phyloP scores from a whole-genome alignment of 1,140 invertebrate genomes.

The Bathynomus jamesi region DNA sequence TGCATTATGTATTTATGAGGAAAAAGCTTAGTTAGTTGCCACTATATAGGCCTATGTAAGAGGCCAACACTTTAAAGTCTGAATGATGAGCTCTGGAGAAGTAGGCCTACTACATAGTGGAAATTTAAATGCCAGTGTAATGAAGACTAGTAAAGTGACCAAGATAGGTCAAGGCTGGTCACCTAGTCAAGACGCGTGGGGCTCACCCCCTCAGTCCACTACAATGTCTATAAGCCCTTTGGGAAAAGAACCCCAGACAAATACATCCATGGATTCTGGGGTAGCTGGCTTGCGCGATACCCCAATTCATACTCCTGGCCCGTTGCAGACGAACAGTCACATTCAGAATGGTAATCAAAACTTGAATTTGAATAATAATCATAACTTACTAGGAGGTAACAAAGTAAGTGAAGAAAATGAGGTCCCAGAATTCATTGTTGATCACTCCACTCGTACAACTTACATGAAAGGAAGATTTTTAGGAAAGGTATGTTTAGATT shows the following conservation, averaged over 20 bases:
- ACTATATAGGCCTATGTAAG: too few species aligned
- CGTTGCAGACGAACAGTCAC: slow-evolving; percentile 2
- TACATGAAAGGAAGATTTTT: slow-evolving; percentile 51
- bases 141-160: neutral
- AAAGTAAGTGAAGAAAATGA: slow-evolving; percentile 40
- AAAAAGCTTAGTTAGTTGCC: too few species aligned
- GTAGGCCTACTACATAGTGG: neutral
- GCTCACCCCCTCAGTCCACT: neutral
- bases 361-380: neutral
- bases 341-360: slow-evolving; percentile 3
- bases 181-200: neutral
- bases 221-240: neutral
- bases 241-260: slow-evolving; percentile 32
- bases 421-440: slow-evolving; percentile 49
- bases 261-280: slow-evolving; percentile 40
- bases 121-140: neutral
- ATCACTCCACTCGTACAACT: slow-evolving; percentile 47
- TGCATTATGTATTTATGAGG: too few species aligned
- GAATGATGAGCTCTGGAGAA: neutral
- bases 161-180: neutral
- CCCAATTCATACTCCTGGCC: slow-evolving; percentile 34
- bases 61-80: too few species aligned
- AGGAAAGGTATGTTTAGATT: slow-evolving; percentile 50
- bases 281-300: slow-evolving; percentile 39
- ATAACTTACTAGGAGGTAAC: slow-evolving; percentile 35